Conservation (phyloP, 2,888 invertebrate genomes). For the Chesias legatella region DNA sequence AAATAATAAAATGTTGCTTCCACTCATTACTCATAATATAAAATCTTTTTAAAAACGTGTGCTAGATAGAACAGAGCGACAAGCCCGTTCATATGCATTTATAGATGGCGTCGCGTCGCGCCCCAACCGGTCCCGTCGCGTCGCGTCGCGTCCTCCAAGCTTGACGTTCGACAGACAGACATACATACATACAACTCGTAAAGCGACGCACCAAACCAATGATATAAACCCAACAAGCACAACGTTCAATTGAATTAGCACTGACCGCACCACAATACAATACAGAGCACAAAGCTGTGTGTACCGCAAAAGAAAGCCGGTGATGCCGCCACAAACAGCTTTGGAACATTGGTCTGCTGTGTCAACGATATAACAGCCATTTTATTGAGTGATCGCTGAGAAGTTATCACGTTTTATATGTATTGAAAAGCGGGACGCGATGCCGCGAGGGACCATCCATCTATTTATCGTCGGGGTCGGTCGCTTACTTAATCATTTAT, state of each 20-base stretch:
- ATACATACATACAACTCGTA: constrained; percentile 40
- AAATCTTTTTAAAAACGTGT: constrained; percentile 40
- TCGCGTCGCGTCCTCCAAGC: constrained; percentile 62
- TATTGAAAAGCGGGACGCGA: constrained; percentile 52
- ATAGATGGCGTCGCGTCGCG: constrained; percentile 47
- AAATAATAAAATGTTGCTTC: constrained; percentile 4
- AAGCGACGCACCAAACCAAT: constrained; percentile 34
- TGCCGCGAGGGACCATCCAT: constrained; percentile 55
- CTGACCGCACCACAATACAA: constrained; percentile 28
- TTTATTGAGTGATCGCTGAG: constrained; percentile 69
- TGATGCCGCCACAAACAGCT: constrained; percentile 49
- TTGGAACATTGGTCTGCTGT: constrained; percentile 69
- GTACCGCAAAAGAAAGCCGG: constrained; percentile 51
- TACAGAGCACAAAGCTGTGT: constrained; percentile 52
- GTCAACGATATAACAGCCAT: constrained; percentile 67
- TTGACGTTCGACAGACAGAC: constrained; percentile 62
- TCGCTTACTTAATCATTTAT: constrained; percentile 37
- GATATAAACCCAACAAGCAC: constrained; percentile 39
- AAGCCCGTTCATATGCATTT: constrained; percentile 52
- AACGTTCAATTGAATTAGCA: constrained; percentile 52
- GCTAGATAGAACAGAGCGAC: constrained; percentile 41
- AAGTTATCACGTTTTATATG: constrained; percentile 69
- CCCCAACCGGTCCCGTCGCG: constrained; percentile 61
- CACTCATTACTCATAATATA: constrained; percentile 31
- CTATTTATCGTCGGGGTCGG: too few relatives aligned